These are phyloP conservation scores for Spisula subtruncata DNA, from an alignment of 2,888 invertebrate genomes.

Conservation along the genomic window DNA sequence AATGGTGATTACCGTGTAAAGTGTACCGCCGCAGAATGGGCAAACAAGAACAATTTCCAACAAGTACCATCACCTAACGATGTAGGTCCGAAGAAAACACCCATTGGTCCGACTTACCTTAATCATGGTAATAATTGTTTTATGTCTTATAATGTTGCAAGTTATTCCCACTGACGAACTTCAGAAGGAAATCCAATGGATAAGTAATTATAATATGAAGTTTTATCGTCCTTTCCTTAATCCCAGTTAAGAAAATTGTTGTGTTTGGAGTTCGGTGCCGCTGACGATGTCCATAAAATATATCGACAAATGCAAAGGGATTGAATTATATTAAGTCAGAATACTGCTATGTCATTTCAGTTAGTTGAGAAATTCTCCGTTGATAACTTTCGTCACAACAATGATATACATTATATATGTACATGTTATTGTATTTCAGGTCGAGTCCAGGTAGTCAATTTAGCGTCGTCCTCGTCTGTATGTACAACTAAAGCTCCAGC, in stretches of 20 bases:
- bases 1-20: slow-evolving; percentile 60
- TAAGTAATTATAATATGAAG: too few species aligned
- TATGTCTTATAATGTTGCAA: background rate
- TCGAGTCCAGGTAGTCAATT: background rate
- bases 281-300: too few species aligned
- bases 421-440: slow-evolving; percentile 4
- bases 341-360: too few species aligned
- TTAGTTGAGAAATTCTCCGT: too few species aligned
- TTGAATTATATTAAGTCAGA: too few species aligned
- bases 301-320: too few species aligned
- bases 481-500: slow-evolving; percentile 60
- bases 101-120: slow-evolving; percentile 70
- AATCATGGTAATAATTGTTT: slow-evolving; percentile 40
- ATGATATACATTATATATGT: too few species aligned
- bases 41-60: slow-evolving; percentile 60
- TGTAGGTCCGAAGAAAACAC: slow-evolving; percentile 66
- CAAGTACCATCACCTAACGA: slow-evolving; percentile 63
- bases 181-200: too few species aligned
- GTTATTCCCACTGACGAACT: background rate
- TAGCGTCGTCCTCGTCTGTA: background rate
- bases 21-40: slow-evolving; percentile 65
- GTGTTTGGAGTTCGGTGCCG: too few species aligned
- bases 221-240: too few species aligned
- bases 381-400: too few species aligned
- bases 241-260: too few species aligned